Evolutionary conservation across 2,888 invertebrate species (phyloP).

Genomic region (Megaustenia siamemsis): DNA sequence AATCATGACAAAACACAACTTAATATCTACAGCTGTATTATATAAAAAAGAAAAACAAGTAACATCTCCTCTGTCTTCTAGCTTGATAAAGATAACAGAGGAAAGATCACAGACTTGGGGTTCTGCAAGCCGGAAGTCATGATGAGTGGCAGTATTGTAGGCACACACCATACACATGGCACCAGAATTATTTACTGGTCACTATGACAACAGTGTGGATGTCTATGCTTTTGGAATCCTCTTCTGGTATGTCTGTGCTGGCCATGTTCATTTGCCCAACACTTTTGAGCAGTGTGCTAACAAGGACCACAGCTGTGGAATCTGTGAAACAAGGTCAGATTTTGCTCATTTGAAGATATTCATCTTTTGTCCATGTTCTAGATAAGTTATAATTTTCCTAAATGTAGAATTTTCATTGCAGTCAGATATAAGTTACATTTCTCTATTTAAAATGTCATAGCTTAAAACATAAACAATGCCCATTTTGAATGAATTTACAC

Average conservation of each 20-base stretch:
- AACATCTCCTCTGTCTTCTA: constrained; percentile 65
- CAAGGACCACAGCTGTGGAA: constrained; percentile 90
- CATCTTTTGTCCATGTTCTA: too few species aligned
- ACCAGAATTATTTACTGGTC: constrained; percentile 90
- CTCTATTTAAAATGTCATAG: too few species aligned
- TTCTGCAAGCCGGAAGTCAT: constrained; percentile 94
- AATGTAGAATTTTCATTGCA: too few species aligned
- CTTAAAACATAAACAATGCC: too few species aligned
- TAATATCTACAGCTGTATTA: too few species aligned
- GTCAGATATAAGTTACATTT: too few species aligned
- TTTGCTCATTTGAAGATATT: neutral
- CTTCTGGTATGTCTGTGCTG: constrained; percentile 94
- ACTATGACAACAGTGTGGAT: constrained; percentile 91
- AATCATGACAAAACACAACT: too few species aligned
- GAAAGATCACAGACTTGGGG: constrained; percentile 91
- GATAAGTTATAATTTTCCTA: too few species aligned
- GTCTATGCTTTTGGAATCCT: constrained; percentile 94
- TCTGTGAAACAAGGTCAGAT: constrained; percentile 88
- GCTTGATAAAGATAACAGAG: constrained; percentile 87
- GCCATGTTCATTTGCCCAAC: constrained; percentile 88
- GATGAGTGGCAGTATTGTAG: constrained; percentile 93
- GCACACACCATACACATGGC: constrained; percentile 92
- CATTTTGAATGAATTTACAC: too few species aligned
- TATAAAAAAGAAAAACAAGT: neutral
- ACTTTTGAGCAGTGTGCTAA: constrained; percentile 91